Base-by-base conservation (phyloP, 2,888 invertebrate genomes). In the Dicroscelio sp. region DNA sequence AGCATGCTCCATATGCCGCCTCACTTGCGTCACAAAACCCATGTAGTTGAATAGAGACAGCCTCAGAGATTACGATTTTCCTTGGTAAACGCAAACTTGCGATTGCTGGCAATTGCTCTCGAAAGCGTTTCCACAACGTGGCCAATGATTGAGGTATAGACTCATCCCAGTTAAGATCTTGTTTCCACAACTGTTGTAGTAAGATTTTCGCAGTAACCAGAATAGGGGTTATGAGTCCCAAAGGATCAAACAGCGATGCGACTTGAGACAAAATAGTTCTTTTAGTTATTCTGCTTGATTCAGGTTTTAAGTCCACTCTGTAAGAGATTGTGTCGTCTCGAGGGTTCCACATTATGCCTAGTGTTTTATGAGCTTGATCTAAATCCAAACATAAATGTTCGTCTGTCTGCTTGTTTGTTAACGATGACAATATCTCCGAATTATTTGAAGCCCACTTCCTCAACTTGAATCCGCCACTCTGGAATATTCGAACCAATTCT, bases 21-120 rank as follows among this genome's bases (percentile, higher is more conserved):
- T 93, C 92, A 17, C 86, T 91, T 8, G 94, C 93, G 60, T 94
- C 94, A 12, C 88, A 82, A 67, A 94, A 95, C 1, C 63, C 63
- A 20, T 65, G 33, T 93, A 43, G 92, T 27, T 69, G 2, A 33
- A 65, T 65, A 3, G 33, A 6, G 12, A 20, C 4, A 6, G 20
- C 31, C 5, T 20, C 3, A 33, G 14, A 33, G 31, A 52, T 8
- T n/a, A 52, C 8, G 8, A 52, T 23, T 6, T 52, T 52, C 23
- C 52, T 52, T 33, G 63, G 30, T 1, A 33, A 65, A 20, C 6
- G 31, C 6, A 31, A 8, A 38, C 23, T 52, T n/a, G 2, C n/a
- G n/a, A 52, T n/a, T 6, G 6, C 23, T 12, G 17, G 6, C 52
- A 65, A 33, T 20, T 65, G 63, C n/a, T 33, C 20, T 2, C 4